phyloP scores from a whole-genome alignment of 2,888 invertebrate species.

The Syrista parreyssii region DNA sequence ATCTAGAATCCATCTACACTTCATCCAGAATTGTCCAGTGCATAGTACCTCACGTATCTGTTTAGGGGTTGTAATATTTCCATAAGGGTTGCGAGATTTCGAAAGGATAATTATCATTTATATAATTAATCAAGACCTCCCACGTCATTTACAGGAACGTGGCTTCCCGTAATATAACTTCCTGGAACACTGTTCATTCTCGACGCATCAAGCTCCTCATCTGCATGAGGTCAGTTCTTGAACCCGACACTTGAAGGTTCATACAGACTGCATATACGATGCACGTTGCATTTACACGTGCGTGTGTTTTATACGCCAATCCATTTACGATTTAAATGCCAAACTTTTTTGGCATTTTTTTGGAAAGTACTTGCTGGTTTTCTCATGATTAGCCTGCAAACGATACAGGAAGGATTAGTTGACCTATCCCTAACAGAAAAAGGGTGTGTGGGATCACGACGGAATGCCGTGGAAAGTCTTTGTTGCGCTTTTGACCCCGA shows the following conservation, averaged over 20 bases:
- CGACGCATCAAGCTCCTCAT: neutral
- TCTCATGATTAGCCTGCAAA: neutral
- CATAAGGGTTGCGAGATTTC: neutral
- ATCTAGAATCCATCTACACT: neutral
- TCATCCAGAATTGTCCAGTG: neutral
- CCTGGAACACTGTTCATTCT: neutral
- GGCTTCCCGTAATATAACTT: neutral
- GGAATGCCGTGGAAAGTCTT: constrained; percentile 48
- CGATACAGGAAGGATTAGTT: neutral
- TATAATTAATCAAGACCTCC: neutral
- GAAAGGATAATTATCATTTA: neutral
- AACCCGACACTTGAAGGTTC: neutral
- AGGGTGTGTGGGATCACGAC: constrained; percentile 31
- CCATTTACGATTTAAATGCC: neutral
- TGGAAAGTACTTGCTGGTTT: neutral
- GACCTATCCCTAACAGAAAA: constrained; percentile 20
- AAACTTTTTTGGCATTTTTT: neutral
- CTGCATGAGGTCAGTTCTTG: neutral
- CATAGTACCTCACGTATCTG: neutral
- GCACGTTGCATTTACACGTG: neutral
- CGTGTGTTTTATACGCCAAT: neutral
- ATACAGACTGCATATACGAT: neutral
- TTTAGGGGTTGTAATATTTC: neutral
- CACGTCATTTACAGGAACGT: neutral
- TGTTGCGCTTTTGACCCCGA: constrained; percentile 60